Conservation (phyloP, 2,113 vertebrate species). For the Eulacestoma nigropectus region DNA sequence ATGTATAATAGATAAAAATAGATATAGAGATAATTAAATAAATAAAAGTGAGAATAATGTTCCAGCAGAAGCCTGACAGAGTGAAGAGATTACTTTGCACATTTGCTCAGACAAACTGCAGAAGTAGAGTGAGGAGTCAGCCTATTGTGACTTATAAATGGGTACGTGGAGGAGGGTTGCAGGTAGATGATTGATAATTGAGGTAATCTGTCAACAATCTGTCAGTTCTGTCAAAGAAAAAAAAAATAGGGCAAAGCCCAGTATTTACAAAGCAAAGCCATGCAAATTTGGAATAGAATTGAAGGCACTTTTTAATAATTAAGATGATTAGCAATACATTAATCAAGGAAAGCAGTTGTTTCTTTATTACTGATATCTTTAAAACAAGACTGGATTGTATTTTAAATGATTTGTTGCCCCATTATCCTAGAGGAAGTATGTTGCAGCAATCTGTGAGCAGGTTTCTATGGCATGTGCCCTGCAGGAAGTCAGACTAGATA, state of each 20-base stretch:
- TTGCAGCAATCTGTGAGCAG: slow-evolving; percentile 13
- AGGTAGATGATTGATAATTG: neutral
- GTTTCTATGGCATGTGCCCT: slow-evolving; percentile 16
- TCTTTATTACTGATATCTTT: neutral
- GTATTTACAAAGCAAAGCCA: neutral
- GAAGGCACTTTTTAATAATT: neutral
- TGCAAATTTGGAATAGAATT: neutral
- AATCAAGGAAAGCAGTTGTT: neutral
- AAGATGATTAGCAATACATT: neutral
- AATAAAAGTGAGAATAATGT: neutral
- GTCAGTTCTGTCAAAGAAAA: neutral
- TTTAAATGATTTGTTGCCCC: neutral
- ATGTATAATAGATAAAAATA: neutral
- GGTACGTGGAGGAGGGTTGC: neutral
- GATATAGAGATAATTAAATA: neutral
- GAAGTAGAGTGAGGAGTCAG: neutral
- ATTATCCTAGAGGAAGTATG: neutral
- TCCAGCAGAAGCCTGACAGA: neutral
- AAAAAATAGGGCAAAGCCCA: neutral
- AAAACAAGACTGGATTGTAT: neutral
- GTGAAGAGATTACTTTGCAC: neutral
- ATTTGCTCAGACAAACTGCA: neutral
- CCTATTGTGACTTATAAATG: neutral
- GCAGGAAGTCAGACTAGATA: slow-evolving; percentile 38
- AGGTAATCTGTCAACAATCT: neutral